Evolutionary conservation across 2,797 vertebrate species (phyloP).

Genomic region (Apogon talboti): DNA sequence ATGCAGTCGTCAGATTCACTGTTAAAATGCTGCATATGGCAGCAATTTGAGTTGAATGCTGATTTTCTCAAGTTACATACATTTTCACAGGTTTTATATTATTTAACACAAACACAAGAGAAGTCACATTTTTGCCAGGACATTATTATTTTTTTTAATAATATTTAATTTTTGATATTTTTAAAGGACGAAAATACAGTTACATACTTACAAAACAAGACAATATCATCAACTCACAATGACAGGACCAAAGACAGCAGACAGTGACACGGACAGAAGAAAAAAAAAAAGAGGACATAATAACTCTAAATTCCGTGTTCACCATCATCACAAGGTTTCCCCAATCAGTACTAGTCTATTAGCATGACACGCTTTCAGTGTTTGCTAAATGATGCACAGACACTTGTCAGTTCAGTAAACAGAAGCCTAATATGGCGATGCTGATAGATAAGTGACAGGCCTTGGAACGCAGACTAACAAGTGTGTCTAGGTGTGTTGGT

Average conservation of each 20-base stretch:
- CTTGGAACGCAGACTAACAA: constrained; percentile 14
- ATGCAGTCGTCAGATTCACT: constrained; percentile 7
- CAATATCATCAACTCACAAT: too few relatives aligned
- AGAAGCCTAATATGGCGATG: constrained; percentile 62
- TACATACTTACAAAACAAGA: too few relatives aligned
- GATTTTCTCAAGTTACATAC: not conserved
- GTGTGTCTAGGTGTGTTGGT: constrained; percentile 10
- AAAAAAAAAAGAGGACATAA: too few relatives aligned
- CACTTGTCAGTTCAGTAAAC: constrained; percentile 48
- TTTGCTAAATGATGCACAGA: constrained; percentile 50
- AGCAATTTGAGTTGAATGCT: not conserved
- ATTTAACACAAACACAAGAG: constrained; percentile 1
- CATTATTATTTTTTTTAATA: too few relatives aligned
- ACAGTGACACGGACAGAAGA: too few relatives aligned
- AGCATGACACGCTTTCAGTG: constrained; percentile 26
- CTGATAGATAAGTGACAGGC: constrained; percentile 19
- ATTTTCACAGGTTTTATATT: not conserved
- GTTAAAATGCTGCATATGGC: not conserved
- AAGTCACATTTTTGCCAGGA: constrained; percentile 8
- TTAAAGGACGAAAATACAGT: too few relatives aligned
- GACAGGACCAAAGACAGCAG: too few relatives aligned
- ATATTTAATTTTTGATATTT: too few relatives aligned
- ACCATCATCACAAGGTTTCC: too few relatives aligned
- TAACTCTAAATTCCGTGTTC: too few relatives aligned
- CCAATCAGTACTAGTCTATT: not conserved